Evolutionary conservation across 2,888 invertebrate species (phyloP).

Genomic region (Fissipunctia ypsillon): DNA sequence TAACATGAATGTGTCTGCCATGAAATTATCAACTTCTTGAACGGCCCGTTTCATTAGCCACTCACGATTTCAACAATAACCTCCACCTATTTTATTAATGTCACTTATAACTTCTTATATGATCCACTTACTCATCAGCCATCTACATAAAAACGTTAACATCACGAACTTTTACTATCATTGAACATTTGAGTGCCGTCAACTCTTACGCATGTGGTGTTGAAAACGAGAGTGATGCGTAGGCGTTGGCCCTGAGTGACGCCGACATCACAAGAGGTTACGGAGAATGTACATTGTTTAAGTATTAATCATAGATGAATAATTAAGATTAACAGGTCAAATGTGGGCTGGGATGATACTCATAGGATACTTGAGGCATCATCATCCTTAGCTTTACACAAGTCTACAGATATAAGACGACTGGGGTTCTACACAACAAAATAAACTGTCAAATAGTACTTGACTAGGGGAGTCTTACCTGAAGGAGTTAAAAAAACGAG

Average conservation of each 20-base stretch:
- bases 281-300: constrained; percentile 50
- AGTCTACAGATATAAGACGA: not conserved
- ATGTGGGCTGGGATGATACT: constrained; percentile 35
- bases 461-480: no score
- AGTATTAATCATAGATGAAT: constrained; percentile 45
- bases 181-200: constrained; percentile 31
- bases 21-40: constrained; percentile 11
- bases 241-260: constrained; percentile 75
- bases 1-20: not conserved
- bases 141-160: constrained; percentile 26
- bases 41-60: not conserved
- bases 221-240: constrained; percentile 79
- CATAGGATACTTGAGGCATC: not conserved
- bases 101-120: constrained; percentile 16
- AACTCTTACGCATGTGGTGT: constrained; percentile 62
- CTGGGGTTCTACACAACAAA: not conserved
- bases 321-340: constrained; percentile 10
- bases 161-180: constrained; percentile 58
- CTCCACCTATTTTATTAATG: constrained; percentile 1
- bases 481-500: not conserved
- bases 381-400: constrained; percentile 12
- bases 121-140: constrained; percentile 12
- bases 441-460: not conserved
- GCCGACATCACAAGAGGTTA: constrained; percentile 55
- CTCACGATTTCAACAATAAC: not conserved